Evolutionary conservation across 1,140 invertebrate genomes (phyloP).

Genomic region (Euglossa dilemma): DNA sequence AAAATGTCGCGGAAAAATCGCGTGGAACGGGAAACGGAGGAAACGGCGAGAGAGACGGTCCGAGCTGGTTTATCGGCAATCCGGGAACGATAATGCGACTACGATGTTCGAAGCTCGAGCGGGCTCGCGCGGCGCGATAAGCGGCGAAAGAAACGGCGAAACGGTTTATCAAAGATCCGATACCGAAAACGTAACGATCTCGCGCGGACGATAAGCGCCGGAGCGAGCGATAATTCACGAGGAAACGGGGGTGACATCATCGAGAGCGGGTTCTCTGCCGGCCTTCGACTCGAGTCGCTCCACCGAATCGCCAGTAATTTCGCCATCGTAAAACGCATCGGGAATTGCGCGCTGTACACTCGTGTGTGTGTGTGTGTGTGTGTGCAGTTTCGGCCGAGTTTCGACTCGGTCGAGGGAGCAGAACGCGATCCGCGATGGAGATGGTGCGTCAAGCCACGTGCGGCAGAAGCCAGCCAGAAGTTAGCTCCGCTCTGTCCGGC

Average conservation of each 20-base stretch:
- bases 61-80: conserved; percentile 10
- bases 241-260: conserved; percentile 23
- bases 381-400: background rate
- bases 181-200: conserved; percentile 33
- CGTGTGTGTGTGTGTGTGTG: too few species aligned
- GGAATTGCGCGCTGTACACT: background rate
- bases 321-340: background rate
- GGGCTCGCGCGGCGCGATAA: background rate
- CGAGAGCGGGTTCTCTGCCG: too few species aligned
- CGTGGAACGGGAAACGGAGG: background rate
- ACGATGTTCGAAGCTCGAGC: conserved; percentile 24
- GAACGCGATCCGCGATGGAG: background rate
- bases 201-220: background rate
- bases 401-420: background rate
- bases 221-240: background rate
- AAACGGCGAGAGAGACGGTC: background rate
- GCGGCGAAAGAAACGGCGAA: conserved; percentile 8
- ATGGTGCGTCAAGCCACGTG: conserved; percentile 7
- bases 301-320: background rate
- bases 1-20: background rate
- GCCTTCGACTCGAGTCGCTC: background rate
- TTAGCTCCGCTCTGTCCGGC: background rate
- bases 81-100: conserved; percentile 25
- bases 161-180: conserved; percentile 28
- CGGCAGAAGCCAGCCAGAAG: background rate